Base-by-base conservation (phyloP, 2,888 invertebrate genomes). In the Cheilosia grossa region DNA sequence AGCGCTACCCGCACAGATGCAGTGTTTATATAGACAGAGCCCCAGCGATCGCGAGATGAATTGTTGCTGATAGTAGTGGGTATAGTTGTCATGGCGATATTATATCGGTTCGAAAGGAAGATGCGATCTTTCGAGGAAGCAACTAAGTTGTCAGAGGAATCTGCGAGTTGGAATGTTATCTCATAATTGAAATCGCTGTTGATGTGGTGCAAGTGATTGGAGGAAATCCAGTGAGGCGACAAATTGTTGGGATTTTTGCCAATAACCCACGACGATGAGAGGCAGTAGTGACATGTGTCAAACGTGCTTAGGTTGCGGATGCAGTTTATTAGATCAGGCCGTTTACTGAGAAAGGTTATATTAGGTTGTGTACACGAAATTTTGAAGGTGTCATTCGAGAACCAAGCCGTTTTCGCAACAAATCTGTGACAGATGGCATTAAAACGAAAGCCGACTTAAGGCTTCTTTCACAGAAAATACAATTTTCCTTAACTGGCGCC, bases 101-200 rank as follows among this genome's bases (percentile, higher is more conserved):
- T 5, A 27, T 30, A 51, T 51, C 27, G 42, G 66, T 37, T n/a
- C 2, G 40, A 30, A 74, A 37, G 10, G 63, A 64, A 64, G 81
- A 75, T 81, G 75, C 37, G 4, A 69, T 64, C 75, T 75, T 70
- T 66, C 33, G 19, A 58, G 51, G 37, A 64, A 64, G 63, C 75
- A 81, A 81, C 61, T 19, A 69, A 63, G 69, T 74, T 69, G 63
- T 44, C 56, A 21, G 40, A 2, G 17, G 51, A 63, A 67, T 54
- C 54, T 59, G 24, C 15, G n/a, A 27, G 19, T 19, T 37, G 33
- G 81, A 81, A 75, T 81, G 70, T 70, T 40, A 82, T 82, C 81
- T 64, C 77, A 75, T 82, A 75, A 82, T 82, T 70, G 53, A 64
- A 63, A 70, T 64, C 75, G n/a, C 37, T 37, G 37, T 13, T 13